A percentile compares a stretch with the other conserved stretches of the same genome.
phyloP scores from a whole-genome alignment of 2,113 vertebrate species.

The Corynorhinus townsendii region DNA sequence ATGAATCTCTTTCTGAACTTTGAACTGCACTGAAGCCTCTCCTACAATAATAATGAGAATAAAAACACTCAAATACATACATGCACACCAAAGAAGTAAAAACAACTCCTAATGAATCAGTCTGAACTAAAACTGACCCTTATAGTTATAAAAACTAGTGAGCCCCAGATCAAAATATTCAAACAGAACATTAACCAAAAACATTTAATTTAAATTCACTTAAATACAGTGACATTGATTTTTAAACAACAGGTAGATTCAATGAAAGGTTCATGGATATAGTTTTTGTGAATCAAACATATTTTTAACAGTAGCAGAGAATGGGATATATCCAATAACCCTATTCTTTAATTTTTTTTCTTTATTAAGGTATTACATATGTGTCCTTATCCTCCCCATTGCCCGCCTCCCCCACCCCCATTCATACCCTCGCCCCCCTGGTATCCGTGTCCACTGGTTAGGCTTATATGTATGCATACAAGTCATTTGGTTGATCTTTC shows the following conservation, averaged over 20 bases:
- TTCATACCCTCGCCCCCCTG: too few species aligned
- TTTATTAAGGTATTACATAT: too few species aligned
- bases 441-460: too few species aligned
- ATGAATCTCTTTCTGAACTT: background rate
- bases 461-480: too few species aligned
- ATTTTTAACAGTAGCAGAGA: background rate
- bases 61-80: background rate
- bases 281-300: background rate
- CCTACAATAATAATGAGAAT: background rate
- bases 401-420: too few species aligned
- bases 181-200: constrained; percentile 2
- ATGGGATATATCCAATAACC: background rate
- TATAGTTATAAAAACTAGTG: background rate
- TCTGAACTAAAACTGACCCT: background rate
- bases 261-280: background rate
- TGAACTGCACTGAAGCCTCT: background rate
- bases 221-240: background rate
- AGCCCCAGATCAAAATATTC: background rate
- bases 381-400: too few species aligned
- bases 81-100: background rate
- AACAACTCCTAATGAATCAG: background rate
- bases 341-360: too few species aligned
- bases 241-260: background rate
- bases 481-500: too few species aligned
- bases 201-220: background rate